Evolutionary conservation across 2,113 vertebrate species (phyloP).

Genomic region (Periophthalmodon schlosseri): DNA sequence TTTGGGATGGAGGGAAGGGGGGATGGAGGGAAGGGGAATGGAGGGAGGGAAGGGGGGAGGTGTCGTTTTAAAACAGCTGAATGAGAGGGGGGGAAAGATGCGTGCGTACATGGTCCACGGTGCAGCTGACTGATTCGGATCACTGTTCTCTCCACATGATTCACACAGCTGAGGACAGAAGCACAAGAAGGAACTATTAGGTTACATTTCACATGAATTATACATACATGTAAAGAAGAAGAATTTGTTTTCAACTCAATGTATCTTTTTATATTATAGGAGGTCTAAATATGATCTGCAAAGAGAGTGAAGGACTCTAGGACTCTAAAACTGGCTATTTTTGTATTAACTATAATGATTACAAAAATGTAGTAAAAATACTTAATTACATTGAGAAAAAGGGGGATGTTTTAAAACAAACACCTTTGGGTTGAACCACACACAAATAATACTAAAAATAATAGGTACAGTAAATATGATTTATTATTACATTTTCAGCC

Average conservation of each 20-base stretch:
- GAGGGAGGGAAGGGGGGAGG: constrained; percentile 19
- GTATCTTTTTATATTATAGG: neutral
- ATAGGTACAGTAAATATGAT: neutral
- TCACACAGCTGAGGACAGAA: constrained; percentile 44
- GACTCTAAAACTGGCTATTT: neutral
- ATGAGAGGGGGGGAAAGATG: constrained; percentile 57
- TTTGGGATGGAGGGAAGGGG: constrained; percentile 43
- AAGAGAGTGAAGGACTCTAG: constrained; percentile 24
- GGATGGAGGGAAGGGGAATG: constrained; percentile 36
- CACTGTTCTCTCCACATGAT: constrained; percentile 37
- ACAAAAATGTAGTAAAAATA: neutral
- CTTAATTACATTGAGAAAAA: no score
- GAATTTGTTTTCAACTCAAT: neutral
- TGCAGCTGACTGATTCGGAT: constrained; percentile 65
- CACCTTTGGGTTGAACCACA: neutral
- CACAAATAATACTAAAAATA: neutral
- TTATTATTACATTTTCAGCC: neutral
- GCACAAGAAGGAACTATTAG: constrained; percentile 1
- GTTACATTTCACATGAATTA: constrained; percentile 3
- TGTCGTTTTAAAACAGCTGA: constrained; percentile 65
- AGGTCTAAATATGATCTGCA: constrained; percentile 11
- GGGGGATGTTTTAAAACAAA: neutral
- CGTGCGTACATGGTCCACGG: constrained; percentile 59
- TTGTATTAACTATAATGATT: neutral
- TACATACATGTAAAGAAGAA: neutral